phyloP scores from a whole-genome alignment of 37 sponge, comb jelly and placozoan species.

The Spongia lamella region DNA sequence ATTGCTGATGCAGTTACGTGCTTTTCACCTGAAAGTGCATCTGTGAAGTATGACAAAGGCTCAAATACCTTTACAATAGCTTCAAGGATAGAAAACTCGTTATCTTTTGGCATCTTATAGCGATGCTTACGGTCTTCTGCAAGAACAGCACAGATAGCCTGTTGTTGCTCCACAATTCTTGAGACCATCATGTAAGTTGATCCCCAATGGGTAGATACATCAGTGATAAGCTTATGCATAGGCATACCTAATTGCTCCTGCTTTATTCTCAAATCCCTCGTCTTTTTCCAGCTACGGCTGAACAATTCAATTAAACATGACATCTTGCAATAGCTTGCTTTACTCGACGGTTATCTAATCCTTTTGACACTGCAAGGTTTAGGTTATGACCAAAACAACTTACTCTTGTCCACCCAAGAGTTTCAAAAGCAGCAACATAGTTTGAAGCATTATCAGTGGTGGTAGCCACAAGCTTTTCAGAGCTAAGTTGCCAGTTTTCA shows the following conservation, averaged over 20 bases:
- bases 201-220: slow-evolving; percentile 26
- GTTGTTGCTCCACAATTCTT: slow-evolving; percentile 38
- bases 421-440: slow-evolving; percentile 15
- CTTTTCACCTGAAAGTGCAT: slow-evolving; percentile 43
- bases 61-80: slow-evolving; percentile 26
- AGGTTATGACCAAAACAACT: slow-evolving; percentile 40
- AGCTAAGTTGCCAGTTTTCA: slow-evolving; percentile 12
- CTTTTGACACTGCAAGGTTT: slow-evolving; percentile 23
- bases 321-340: slow-evolving; percentile 22
- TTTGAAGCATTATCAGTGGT: slow-evolving; percentile 43
- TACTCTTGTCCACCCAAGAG: slow-evolving; percentile 11
- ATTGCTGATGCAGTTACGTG: slow-evolving; percentile 38
- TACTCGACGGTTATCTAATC: background rate
- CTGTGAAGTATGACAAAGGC: slow-evolving; percentile 25
- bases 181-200: slow-evolving; percentile 31
- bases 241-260: slow-evolving; percentile 32
- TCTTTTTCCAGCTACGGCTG: slow-evolving; percentile 42
- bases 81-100: slow-evolving; percentile 26
- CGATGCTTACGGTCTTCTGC: slow-evolving; percentile 35
- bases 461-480: slow-evolving; percentile 11
- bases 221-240: slow-evolving; percentile 13
- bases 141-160: slow-evolving; percentile 33
- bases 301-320: slow-evolving; percentile 28
- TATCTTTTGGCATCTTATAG: slow-evolving; percentile 32
- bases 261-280: slow-evolving; percentile 18